These are phyloP conservation scores for Anguilla marmorata DNA, from an alignment of 2,797 vertebrate genomes.

Conservation along the genomic window DNA sequence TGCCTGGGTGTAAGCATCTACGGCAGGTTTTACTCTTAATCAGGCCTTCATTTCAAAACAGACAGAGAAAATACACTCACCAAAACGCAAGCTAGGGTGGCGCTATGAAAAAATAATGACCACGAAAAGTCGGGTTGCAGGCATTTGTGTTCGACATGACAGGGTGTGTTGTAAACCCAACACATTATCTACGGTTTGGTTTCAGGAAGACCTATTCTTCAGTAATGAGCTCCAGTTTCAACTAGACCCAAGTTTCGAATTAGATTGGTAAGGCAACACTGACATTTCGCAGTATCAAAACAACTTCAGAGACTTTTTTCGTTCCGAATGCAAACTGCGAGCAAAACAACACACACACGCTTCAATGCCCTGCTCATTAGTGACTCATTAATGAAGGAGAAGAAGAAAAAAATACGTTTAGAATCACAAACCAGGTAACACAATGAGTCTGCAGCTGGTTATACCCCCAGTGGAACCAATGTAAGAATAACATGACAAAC, in stretches of 20 bases:
- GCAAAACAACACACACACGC: background rate
- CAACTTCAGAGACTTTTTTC: background rate
- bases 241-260: background rate
- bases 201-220: background rate
- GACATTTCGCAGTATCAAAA: too few relatives aligned
- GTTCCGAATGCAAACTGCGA: background rate
- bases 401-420: background rate
- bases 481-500: background rate
- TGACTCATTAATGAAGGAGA: background rate
- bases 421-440: background rate
- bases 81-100: background rate
- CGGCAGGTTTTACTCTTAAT: background rate
- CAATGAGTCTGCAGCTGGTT: background rate
- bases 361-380: background rate
- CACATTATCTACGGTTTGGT: background rate
- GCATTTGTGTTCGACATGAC: too few relatives aligned
- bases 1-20: background rate
- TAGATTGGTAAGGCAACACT: background rate
- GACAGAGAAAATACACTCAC: background rate
- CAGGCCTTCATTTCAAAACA: background rate
- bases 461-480: background rate
- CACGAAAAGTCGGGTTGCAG: background rate
- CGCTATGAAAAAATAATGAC: background rate
- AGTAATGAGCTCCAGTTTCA: background rate
- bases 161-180: background rate